These are phyloP conservation scores for Ptychobarbus kaznakovi DNA, from an alignment of 2,797 vertebrate genomes.

Conservation along the genomic window DNA sequence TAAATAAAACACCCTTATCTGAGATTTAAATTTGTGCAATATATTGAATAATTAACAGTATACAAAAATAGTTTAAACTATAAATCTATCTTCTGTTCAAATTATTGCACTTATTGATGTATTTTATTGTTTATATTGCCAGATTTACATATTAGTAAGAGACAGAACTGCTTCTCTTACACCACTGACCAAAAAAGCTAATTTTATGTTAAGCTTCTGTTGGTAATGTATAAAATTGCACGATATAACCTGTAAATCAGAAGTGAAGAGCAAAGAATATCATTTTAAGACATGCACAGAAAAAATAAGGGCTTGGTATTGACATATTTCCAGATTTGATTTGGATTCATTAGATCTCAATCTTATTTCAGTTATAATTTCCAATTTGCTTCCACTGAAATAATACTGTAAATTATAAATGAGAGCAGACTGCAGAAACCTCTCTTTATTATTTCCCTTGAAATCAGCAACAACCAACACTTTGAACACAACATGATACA, in stretches of 20 bases:
- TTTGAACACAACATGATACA: constrained; percentile 64
- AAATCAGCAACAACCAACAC: constrained; percentile 73
- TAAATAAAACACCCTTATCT: neutral
- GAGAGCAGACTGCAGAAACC: constrained; percentile 32
- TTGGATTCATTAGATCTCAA: neutral
- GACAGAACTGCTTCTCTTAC: too few relatives aligned
- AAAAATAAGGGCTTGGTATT: too few relatives aligned
- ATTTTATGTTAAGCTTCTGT: too few relatives aligned
- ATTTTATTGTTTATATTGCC: neutral
- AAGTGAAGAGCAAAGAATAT: too few relatives aligned
- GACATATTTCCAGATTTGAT: too few relatives aligned
- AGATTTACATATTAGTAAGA: neutral
- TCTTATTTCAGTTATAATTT: neutral
- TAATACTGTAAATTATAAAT: neutral
- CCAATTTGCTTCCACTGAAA: neutral
- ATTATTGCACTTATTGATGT: neutral
- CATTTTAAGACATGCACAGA: too few relatives aligned
- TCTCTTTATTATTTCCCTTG: constrained; percentile 69
- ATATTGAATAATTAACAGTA: constrained; percentile 1
- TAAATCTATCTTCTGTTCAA: neutral
- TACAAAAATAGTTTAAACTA: too few relatives aligned
- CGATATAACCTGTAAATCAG: too few relatives aligned
- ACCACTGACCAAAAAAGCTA: too few relatives aligned
- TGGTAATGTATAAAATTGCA: too few relatives aligned
- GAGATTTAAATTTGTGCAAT: neutral